These are phyloP conservation scores for Syrista parreyssii DNA, from an alignment of 2,888 invertebrate species.

Conservation along the genomic window DNA sequence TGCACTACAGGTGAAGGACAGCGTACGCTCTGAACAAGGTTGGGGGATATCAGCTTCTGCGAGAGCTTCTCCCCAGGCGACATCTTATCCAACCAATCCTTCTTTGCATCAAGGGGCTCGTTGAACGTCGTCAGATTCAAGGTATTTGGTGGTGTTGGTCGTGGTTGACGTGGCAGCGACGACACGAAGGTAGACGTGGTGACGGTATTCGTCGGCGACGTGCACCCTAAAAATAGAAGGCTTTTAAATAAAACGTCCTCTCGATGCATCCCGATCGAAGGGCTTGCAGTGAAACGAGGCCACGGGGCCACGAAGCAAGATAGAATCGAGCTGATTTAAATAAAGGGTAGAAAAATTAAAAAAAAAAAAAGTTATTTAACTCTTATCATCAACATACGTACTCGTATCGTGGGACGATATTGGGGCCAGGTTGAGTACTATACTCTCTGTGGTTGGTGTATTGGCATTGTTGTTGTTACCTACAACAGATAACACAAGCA, in stretches of 20 bases:
- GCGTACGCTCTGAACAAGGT: conserved; percentile 60
- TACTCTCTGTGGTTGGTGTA: conserved; percentile 62
- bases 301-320: background rate
- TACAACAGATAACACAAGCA: background rate
- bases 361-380: conserved; percentile 1
- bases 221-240: conserved; percentile 2
- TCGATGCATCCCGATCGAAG: background rate
- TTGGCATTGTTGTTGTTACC: conserved; percentile 52
- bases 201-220: conserved; percentile 60
- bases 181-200: conserved; percentile 69
- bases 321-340: conserved; percentile 3
- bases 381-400: conserved; percentile 30
- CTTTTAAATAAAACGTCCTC: background rate
- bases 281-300: background rate
- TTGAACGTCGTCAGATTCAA: conserved; percentile 75
- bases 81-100: conserved; percentile 45
- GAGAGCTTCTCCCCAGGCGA: conserved; percentile 58
- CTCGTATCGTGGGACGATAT: conserved; percentile 59
- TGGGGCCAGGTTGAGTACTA: conserved; percentile 83
- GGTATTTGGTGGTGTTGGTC: conserved; percentile 87
- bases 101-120: conserved; percentile 57
- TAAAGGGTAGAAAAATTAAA: conserved; percentile 2
- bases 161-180: conserved; percentile 71
- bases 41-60: conserved; percentile 60
- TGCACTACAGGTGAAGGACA: conserved; percentile 61